These are phyloP conservation scores for Sussaba pulchella DNA, from an alignment of 2,888 invertebrate genomes.

Conservation along the genomic window DNA sequence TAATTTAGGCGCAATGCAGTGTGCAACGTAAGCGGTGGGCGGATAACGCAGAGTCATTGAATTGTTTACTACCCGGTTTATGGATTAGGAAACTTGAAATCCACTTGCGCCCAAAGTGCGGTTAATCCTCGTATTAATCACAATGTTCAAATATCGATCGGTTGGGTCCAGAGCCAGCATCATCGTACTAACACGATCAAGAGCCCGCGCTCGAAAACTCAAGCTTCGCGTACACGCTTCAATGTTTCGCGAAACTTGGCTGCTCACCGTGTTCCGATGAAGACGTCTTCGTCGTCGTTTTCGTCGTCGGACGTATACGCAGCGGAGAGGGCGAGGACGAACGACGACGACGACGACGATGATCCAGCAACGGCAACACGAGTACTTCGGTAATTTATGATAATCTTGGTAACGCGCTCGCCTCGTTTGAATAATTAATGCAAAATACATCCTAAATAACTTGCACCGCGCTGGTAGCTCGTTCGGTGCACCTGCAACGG, in stretches of 20 bases:
- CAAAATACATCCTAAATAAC: constrained; percentile 83
- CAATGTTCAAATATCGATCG: constrained; percentile 2
- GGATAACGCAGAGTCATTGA: background rate
- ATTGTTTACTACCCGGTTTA: background rate
- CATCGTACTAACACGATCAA: constrained; percentile 13
- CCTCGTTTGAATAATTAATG: constrained; percentile 83
- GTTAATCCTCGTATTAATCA: background rate
- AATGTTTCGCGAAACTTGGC: constrained; percentile 30
- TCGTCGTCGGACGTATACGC: constrained; percentile 51
- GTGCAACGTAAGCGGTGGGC: no score
- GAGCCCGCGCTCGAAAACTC: background rate
- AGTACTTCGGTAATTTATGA: constrained; percentile 77
- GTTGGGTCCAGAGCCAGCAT: background rate
- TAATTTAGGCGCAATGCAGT: no score
- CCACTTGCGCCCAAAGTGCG: background rate
- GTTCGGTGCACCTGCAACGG: constrained; percentile 80
- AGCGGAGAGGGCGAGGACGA: constrained; percentile 51
- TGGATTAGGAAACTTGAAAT: constrained; percentile 2
- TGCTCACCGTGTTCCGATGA: constrained; percentile 63
- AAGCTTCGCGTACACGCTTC: background rate
- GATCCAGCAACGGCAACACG: constrained; percentile 40
- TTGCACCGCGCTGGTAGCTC: constrained; percentile 72
- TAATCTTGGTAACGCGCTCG: constrained; percentile 76
- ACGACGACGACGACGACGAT: constrained; percentile 64
- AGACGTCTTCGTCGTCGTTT: constrained; percentile 70